These are phyloP conservation scores for Nycticebus coucang DNA, from an alignment of 2,113 vertebrate species.

Conservation along the genomic window DNA sequence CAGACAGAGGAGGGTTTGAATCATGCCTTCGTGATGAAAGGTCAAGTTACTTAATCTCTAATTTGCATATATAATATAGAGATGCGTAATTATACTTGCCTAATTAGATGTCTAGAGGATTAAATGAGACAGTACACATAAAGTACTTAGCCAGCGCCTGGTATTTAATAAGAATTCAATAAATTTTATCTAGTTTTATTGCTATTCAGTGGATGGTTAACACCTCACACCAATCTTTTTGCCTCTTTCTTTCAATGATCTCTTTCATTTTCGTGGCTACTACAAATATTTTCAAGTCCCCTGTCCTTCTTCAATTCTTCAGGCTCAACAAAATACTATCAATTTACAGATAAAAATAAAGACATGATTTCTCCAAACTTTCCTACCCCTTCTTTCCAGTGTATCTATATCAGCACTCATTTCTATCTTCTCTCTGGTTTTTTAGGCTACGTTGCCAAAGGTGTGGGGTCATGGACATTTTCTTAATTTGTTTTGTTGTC, in stretches of 20 bases:
- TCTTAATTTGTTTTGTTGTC: background rate
- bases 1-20: slow-evolving; percentile 16
- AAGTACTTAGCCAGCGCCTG: slow-evolving; percentile 29
- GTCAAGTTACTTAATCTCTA: slow-evolving; percentile 52
- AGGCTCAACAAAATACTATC: background rate
- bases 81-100: slow-evolving; percentile 54
- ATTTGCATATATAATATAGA: slow-evolving; percentile 54
- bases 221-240: slow-evolving; percentile 14
- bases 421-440: background rate
- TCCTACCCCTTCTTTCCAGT: background rate
- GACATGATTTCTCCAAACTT: background rate
- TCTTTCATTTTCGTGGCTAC: background rate
- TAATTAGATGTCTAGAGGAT: slow-evolving; percentile 63
- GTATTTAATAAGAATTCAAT: slow-evolving; percentile 66
- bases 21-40: slow-evolving; percentile 40
- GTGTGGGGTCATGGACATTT: background rate
- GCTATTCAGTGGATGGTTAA: slow-evolving; percentile 46
- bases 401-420: background rate
- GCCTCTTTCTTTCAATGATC: background rate
- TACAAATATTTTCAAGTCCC: background rate
- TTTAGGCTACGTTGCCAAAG: background rate
- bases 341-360: slow-evolving; percentile 45
- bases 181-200: slow-evolving; percentile 61
- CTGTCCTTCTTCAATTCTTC: background rate
- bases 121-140: slow-evolving; percentile 64